Evolutionary conservation across 2,888 invertebrate species (phyloP), one percentile per base, ranked within the genome.

Genomic region (Machimus atricapillus): DNA sequence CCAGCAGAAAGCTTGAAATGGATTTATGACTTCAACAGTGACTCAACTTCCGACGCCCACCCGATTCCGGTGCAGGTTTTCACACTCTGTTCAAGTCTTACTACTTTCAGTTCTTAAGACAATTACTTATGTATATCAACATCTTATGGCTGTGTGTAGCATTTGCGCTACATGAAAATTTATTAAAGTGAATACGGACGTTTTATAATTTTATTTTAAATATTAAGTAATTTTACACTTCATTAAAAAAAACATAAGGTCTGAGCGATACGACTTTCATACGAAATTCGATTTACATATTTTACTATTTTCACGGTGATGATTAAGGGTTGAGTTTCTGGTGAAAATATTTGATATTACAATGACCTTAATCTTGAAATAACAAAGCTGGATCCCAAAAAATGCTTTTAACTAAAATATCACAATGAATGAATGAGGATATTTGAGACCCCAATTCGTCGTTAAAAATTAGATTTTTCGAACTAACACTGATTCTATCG

Each of bases 41-140:
- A 76, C 31, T 76, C 76, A 76, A 76, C 76, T 76, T 76, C 76
- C 76, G 76, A 76, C 76, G 37, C 76, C 76, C 19, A 76, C 76
- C 2, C 8, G 37, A 37, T 37, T 40, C 76, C 40, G 76, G 40
- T 37, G 34, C 76, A 76, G 76, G 76, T 76, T 76, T 31, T 37
- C 34, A 19, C 34, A 37, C 40, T 40, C 40, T 12, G 40, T 1
- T 40, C 19, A 31, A 14, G 76, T 16, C n/a, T n/a, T 31, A 9
- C 16, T 37, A 76, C 66, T 66, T 66, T 66, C 66, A 66, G 23
- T 27, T 23, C 23, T 19, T 27, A 27, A 23, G 23, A 2, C 23
- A 27, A 66, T 66, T 66, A n/a, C n/a, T n/a, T n/a, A n/a, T n/a
- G n/a, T n/a, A 19, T 58, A 19, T 23, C 19, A 23, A 12, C 8